Evolutionary conservation across 2,888 invertebrate genomes (phyloP), one percentile per base, ranked within the genome.

Genomic region (Atethmia centrago): DNA sequence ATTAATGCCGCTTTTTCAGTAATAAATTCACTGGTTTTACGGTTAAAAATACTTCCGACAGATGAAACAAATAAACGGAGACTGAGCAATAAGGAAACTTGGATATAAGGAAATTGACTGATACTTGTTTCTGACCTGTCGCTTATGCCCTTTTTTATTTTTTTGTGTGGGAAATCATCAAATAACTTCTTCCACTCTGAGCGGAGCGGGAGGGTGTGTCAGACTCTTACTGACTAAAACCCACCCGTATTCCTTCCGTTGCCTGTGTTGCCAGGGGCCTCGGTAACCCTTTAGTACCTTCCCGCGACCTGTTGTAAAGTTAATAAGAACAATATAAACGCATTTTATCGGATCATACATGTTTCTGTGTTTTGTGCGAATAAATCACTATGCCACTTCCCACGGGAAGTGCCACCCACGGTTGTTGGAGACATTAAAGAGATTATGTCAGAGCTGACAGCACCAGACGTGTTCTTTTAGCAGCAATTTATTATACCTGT

Each of bases 61-160:
- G 58, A 81, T 69, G 53, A 81, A 78, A 84, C 75, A 74, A 76
- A 81, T 70, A 75, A 53, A 49, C 56, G 14, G 49, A 63, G 31
- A 64, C 76, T 65, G 42, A 21, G 68, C 49, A 73, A 77, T 85
- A 77, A 83, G 83, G 86, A 86, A 85, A 75, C 79, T 77, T 67
- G 67, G n/a, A 14, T 66, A 73, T 47, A 49, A 79, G 79, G 80
- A 85, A 85, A 74, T 68, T 64, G 28, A 79, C 64, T 64, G 77
- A 71, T 64, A 42, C 63, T 74, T 45, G 61, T 85, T 56, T 74
- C 73, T 80, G 77, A 66, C 59, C 74, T 66, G 66, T 70, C 75
- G 31, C 65, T 74, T 36, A 36, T 4, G 31, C 3, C n/a, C n/a
- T n/a, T n/a, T n/a, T n/a, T n/a, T n/a, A n/a, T n/a, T n/a, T n/a